phyloP scores from a whole-genome alignment of 2,888 invertebrate species.

The Amphipoea lucens region DNA sequence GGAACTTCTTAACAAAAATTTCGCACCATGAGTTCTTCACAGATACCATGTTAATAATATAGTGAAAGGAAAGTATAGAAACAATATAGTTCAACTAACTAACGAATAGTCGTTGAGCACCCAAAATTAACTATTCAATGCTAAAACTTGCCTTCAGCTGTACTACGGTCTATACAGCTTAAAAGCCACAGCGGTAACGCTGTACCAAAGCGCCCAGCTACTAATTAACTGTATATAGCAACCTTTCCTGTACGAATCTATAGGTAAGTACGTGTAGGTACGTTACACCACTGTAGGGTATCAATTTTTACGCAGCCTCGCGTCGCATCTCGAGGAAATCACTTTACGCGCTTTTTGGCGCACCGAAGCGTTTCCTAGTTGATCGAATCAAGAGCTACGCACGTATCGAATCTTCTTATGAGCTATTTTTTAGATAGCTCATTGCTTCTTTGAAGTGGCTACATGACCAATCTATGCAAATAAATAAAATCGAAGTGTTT shows the following conservation, averaged over 20 bases:
- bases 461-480: not conserved
- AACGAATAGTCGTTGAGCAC: not conserved
- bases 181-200: not conserved
- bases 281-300: not conserved
- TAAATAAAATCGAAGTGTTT: not conserved
- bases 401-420: slow-evolving; percentile 37
- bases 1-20: not conserved
- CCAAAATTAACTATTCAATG: not conserved
- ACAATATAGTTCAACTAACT: not conserved
- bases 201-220: not conserved
- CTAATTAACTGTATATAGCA: not conserved
- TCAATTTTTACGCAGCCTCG: slow-evolving; percentile 38
- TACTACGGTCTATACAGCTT: too few species aligned
- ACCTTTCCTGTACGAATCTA: not conserved
- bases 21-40: not conserved
- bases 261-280: not conserved
- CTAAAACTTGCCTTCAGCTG: not conserved
- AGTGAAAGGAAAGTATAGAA: not conserved
- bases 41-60: not conserved
- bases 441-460: slow-evolving; percentile 8
- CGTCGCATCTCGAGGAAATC: slow-evolving; percentile 22
- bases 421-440: slow-evolving; percentile 8
- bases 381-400: slow-evolving; percentile 33
- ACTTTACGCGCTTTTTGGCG: slow-evolving; percentile 40
- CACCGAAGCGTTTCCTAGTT: slow-evolving; percentile 32